Base-by-base conservation (phyloP, 2,888 invertebrate species). In the Scaeva pyrastri region DNA sequence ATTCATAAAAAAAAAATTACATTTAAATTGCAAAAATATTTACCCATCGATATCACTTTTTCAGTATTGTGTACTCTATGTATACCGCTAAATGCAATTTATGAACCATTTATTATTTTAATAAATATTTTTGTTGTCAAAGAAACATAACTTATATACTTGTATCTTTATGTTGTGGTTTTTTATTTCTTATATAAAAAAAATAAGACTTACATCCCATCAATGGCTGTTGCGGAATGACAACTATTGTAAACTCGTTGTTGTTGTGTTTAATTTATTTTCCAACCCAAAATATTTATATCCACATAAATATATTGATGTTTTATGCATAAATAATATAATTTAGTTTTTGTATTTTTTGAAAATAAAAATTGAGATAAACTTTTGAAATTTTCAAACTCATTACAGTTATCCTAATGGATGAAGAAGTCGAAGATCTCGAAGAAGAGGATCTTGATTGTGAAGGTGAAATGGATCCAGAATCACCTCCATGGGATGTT, bases 401-500 rank as follows among this genome's bases (percentile, higher is more conserved):
- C 70, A 71, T 85, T 88, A 39, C 88, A 92, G 93, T 92, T 90
- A 92, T 92, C 88, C 90, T 92, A 79, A 92, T 93, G 89, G 92
- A 93, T 90, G 93, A 93, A 89, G 91, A 89, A 81, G 90, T 92
- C 88, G 93, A 93, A 88, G 92, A 93, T 89, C 90, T 92, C 74
- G 92, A 93, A 89, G 93, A 93, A 87, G 92, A 93, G 88, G 93
- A 93, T 89, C 91, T 93, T 45, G 92, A 92, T 89, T 92, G 92
- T 87, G 93, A 92, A 88, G 92, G 92, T 68, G 93, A 93, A 90
- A 91, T 93, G 90, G 90, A 90, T 86, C 92, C 92, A 36, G 92
- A 92, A 88, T 93, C 92, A 48, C 93, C 93, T 45, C 91, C 93
- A 55, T 93, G 93, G 93, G 93, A 93, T 89, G 91, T 92, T 84